Evolutionary conservation across 1,140 invertebrate genomes (phyloP).

Genomic region (Acromyrmex heyeri): DNA sequence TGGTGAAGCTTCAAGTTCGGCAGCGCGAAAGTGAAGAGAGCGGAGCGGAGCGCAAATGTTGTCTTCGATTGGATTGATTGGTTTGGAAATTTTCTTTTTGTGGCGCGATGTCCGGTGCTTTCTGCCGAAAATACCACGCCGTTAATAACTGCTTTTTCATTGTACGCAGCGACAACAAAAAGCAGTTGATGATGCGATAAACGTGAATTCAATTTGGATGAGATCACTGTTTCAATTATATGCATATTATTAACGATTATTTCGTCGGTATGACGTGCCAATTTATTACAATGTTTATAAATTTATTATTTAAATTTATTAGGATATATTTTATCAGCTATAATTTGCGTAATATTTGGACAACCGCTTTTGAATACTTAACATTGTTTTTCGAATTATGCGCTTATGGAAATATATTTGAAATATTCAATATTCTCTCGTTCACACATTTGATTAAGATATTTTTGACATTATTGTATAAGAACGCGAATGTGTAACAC

Average conservation of each 20-base stretch:
- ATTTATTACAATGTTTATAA: conserved; percentile 32
- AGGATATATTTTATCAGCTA: conserved; percentile 30
- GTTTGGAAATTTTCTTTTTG: conserved; percentile 14
- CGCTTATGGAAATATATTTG: conserved; percentile 1
- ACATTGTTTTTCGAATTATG: conserved; percentile 1
- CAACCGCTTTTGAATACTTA: conserved; percentile 12
- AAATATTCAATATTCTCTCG: neutral
- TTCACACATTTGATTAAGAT: conserved; percentile 15
- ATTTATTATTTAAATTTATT: conserved; percentile 36
- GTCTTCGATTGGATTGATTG: conserved; percentile 61
- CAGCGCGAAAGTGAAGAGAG: conserved; percentile 25
- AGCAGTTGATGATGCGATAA: conserved; percentile 1
- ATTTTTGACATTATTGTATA: conserved; percentile 9
- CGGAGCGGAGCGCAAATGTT: conserved; percentile 41
- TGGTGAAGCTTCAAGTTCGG: conserved; percentile 37
- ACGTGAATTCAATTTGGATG: conserved; percentile 12
- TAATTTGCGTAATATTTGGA: conserved; percentile 38
- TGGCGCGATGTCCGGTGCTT: neutral
- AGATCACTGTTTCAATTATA: conserved; percentile 21
- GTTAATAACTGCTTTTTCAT: neutral
- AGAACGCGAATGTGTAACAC: neutral
- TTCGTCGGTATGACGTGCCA: neutral
- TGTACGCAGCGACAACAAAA: too few relatives aligned
- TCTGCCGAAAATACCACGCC: neutral
- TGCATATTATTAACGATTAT: conserved; percentile 33